Conservation (phyloP, 2,797 vertebrate species). For the Sarcophilus harrisii region DNA sequence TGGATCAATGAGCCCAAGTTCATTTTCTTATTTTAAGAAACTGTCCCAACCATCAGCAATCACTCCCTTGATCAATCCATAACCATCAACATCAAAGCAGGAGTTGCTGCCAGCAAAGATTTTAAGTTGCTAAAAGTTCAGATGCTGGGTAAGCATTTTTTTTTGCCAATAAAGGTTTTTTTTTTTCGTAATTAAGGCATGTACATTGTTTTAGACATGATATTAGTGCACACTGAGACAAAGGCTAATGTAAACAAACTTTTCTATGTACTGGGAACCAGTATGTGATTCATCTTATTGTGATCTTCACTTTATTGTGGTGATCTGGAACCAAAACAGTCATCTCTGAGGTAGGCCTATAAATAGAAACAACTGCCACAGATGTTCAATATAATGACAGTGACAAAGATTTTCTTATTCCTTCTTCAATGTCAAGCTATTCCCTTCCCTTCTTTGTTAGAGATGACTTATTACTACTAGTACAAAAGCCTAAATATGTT, state of each 20-base stretch:
- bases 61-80: neutral
- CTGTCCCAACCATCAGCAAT: neutral
- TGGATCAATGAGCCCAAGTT: neutral
- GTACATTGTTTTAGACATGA: neutral
- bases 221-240: neutral
- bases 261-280: neutral
- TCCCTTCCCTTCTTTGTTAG: neutral
- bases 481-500: neutral
- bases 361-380: neutral
- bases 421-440: neutral
- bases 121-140: neutral
- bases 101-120: neutral
- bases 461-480: neutral
- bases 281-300: neutral
- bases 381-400: neutral
- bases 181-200: neutral
- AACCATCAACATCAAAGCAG: neutral
- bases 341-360: neutral
- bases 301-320: neutral
- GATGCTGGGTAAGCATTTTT: neutral
- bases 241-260: neutral
- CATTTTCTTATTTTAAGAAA: neutral
- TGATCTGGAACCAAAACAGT: neutral
- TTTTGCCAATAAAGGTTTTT: neutral
- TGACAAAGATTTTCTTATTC: neutral